These are phyloP conservation scores for Ceratoteleas bidentatus DNA, from an alignment of 1,140 invertebrate genomes.

Conservation along the genomic window DNA sequence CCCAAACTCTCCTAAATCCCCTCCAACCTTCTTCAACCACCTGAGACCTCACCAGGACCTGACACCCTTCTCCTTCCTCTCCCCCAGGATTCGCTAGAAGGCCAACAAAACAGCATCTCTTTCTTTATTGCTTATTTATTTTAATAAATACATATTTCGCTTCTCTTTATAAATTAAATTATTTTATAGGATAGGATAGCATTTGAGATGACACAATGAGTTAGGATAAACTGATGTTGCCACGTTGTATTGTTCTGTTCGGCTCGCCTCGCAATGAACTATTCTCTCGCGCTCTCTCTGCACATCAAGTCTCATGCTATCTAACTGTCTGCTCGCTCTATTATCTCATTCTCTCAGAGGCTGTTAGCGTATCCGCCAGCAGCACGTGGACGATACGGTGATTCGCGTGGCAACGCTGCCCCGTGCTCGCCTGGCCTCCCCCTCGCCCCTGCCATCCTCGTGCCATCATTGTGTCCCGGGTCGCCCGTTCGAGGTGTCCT, in stretches of 20 bases:
- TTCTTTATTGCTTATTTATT: constrained; percentile 82
- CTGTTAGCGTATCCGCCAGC: constrained; percentile 64
- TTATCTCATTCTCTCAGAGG: constrained; percentile 65
- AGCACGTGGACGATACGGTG: constrained; percentile 65
- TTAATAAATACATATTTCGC: constrained; percentile 82
- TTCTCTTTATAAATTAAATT: constrained; percentile 82
- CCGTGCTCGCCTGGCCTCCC: constrained; percentile 25
- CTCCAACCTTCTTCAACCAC: no score
- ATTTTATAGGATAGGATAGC: constrained; percentile 79
- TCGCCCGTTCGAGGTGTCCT: constrained; percentile 59
- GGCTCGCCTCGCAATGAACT: constrained; percentile 68
- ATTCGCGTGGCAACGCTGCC: constrained; percentile 44
- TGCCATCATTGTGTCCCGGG: constrained; percentile 58
- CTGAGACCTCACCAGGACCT: no score
- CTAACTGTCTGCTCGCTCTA: constrained; percentile 50
- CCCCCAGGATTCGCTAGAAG: no score
- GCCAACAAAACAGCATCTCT: constrained; percentile 35
- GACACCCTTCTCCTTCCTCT: no score
- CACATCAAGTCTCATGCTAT: constrained; percentile 57
- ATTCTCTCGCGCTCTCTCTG: constrained; percentile 66
- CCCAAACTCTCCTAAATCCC: no score
- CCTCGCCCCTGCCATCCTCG: constrained; percentile 10
- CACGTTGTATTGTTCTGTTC: constrained; percentile 66
- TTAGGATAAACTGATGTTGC: constrained; percentile 64
- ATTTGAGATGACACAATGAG: constrained; percentile 72